Evolutionary conservation across 2,888 invertebrate genomes (phyloP).

Genomic region (Aphodius granarius): DNA sequence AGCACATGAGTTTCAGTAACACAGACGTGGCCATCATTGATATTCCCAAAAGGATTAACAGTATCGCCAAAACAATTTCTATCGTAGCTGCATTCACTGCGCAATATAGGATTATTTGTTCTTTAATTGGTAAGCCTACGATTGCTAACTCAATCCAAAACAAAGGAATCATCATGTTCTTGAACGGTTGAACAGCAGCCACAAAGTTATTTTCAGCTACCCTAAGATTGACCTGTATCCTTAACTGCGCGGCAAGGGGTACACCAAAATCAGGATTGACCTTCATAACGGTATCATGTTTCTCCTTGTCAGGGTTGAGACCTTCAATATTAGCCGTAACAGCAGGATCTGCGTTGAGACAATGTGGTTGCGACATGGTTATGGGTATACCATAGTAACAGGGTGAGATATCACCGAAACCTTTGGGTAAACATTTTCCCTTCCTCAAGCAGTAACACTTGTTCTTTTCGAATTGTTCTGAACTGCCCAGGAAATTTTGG

Average conservation of each 20-base stretch:
- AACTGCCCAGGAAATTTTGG: conserved; percentile 61
- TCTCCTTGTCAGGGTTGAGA: conserved; percentile 60
- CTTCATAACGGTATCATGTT: conserved; percentile 61
- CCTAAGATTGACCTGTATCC: conserved; percentile 73
- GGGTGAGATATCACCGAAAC: conserved; percentile 55
- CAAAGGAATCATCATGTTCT: conserved; percentile 67
- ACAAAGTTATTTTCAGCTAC: conserved; percentile 66
- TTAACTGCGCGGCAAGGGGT: conserved; percentile 64
- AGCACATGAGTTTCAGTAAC: conserved; percentile 25
- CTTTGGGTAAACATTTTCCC: conserved; percentile 73
- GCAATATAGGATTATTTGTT: conserved; percentile 29
- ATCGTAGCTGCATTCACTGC: conserved; percentile 37
- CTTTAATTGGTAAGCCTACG: conserved; percentile 43
- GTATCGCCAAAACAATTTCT: conserved; percentile 27
- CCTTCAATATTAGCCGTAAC: conserved; percentile 64
- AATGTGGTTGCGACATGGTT: conserved; percentile 64
- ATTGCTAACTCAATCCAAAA: conserved; percentile 68
- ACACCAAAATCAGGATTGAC: conserved; percentile 74
- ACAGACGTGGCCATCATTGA: conserved; percentile 38
- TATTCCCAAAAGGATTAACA: conserved; percentile 39
- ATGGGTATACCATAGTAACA: conserved; percentile 70
- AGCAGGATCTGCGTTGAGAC: conserved; percentile 64
- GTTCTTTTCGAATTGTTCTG: conserved; percentile 60
- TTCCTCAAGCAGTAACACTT: conserved; percentile 64
- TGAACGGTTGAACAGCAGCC: conserved; percentile 61